Base-by-base conservation (phyloP, 2,888 invertebrate genomes). In the Drosophila glabriapex region DNA sequence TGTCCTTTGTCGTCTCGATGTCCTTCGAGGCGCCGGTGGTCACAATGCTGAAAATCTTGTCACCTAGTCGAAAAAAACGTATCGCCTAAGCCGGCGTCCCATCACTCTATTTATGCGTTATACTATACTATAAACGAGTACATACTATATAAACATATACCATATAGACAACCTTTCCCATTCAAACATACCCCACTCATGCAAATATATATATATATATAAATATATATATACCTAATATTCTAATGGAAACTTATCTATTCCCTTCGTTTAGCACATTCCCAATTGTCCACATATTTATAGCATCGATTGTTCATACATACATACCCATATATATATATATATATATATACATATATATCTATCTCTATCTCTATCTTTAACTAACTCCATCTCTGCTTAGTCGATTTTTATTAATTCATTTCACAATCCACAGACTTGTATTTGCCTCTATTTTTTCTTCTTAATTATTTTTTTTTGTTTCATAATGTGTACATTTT, bases 1-100 rank as follows among this genome's bases (percentile, higher is more conserved):
- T 97, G 33, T 96, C 97, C 16, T 97, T 97, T 92, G 92, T 97
- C 56, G 95, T 97, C 66, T 97, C 97, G 3, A 94, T 97, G 69
- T 95, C 96, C 1, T 97, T 97, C 93, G 97, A 97, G 93, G 97
- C 97, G 55, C 97, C 97, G 54, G 95, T 97, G 61, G 97, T 97
- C 80, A 96, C 97, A 71, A 96, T 97, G 96, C 94, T 97, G 53
- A 96, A 97, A 94, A 96, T 96, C 75, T 85, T 95, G 50, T 94
- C 95, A 12, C 95, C 95, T 60, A 94, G 95, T 90, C 92, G 94
- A 89, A 94, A 94, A 89, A 94, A 94, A 82, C 92, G 93, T 68
- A 76, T 93, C 76, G 89, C 93, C 76, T 92, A 86, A 85, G 66
- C 58, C 25, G 52, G 60, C 60, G 61, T 46, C 53, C 72, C 46